Base-by-base conservation (phyloP, 2,888 invertebrate species). In the Cyrtodaria siliqua region DNA sequence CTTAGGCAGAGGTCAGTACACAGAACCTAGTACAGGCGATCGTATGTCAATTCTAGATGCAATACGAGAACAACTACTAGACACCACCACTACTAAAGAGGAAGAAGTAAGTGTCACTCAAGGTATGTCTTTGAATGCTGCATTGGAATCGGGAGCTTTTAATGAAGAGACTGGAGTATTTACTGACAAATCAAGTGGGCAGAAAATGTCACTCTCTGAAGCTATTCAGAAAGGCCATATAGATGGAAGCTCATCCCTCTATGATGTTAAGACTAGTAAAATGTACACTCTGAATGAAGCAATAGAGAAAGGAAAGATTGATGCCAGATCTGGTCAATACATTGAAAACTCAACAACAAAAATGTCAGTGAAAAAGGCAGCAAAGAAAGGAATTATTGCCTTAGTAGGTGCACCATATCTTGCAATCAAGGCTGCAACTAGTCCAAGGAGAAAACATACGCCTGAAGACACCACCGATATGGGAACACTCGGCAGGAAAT, bases 41-140 rank as follows among this genome's bases (percentile, higher is more conserved):
- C 95, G 95, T 95, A 96, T 94, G 95, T 95, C 96, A 33, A 95
- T 99, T 84, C 96, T 97, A 89, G 97, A 98, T 93, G 98, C 99
- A 27, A 96, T 96, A 14, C 95, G 95, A 61, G 80, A 85, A 56
- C 84, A 88, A 72, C 66, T 88, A 2, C 71, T 89, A 63, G 86
- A 87, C 59, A 86, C 87, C 8, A n/a, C n/a, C n/a, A n/a, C n/a
- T n/a, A 57, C 72, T 16, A 74, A 72, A 18, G 72, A 78, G 24
- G 52, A 61, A n/a, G 33, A 33, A 47, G 20, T 38, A 16, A 40
- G 38, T n/a, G 59, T 44, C 18, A 26, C 57, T 60, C 69, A 74
- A 56, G 75, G 79, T 14, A 70, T 89, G 77, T 87, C 82, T 50
- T 70, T 88, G 38, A 78, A 74, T 33, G 57, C 86, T 52, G 97